phyloP scores from a whole-genome alignment of 2,888 invertebrate genomes.

The Pachymerium ferrugineum region DNA sequence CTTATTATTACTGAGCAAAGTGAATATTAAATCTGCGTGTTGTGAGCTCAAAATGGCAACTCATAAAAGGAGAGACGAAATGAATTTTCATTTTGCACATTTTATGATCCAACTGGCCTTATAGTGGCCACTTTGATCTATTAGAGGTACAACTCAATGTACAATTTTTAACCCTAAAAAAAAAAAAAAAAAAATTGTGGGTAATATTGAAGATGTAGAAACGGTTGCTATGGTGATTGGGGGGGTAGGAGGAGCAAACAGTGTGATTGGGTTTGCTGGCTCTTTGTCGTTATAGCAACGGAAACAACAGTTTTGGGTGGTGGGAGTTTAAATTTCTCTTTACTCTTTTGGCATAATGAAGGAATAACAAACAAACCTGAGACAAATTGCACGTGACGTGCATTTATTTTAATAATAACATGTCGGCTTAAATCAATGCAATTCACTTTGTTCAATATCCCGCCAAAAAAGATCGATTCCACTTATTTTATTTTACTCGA shows the following conservation, averaged over 20 bases:
- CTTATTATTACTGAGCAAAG: conserved; percentile 25
- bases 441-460: conserved; percentile 1
- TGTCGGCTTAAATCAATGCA: conserved; percentile 24
- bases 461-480: neutral
- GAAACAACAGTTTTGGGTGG: conserved; percentile 16
- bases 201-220: conserved; percentile 27
- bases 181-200: neutral
- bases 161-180: no score
- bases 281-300: conserved; percentile 30
- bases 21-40: conserved; percentile 25
- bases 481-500: neutral
- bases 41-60: neutral
- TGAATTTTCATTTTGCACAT: conserved; percentile 19
- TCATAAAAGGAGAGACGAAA: conserved; percentile 23
- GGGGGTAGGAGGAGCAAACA: conserved; percentile 13
- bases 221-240: conserved; percentile 13
- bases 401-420: conserved; percentile 15
- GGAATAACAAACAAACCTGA: conserved; percentile 28
- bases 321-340: conserved; percentile 29
- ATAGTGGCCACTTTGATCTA: neutral
- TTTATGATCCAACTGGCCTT: no score
- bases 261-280: conserved; percentile 28
- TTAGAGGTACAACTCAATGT: no score
- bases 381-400: conserved; percentile 26
- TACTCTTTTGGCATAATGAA: conserved; percentile 14